Base-by-base conservation (phyloP, 2,113 vertebrate species). In the Paracanthobrama guichenoti region DNA sequence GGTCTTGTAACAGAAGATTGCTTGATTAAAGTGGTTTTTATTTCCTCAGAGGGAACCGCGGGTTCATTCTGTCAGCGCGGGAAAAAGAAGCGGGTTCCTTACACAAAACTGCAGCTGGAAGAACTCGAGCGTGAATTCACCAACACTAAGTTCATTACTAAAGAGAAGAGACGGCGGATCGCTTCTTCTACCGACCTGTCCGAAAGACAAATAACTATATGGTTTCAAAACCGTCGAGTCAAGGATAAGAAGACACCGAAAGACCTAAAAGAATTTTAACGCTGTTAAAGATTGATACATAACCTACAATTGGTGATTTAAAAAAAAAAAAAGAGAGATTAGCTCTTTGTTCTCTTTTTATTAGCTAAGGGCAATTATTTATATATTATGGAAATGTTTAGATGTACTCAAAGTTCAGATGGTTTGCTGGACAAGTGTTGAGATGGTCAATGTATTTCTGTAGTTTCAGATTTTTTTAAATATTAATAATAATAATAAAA, bases 111-210 rank as follows among this genome's bases (percentile, higher is more conserved):
- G 20, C 90, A 91, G 77, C 83, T 89, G 89, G 88, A 86, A 88
- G 94, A 95, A 90, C 95, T 95, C 92, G 94, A 95, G 93, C 93
- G 92, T 91, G 94, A 97, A 92, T 96, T 96, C 91, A 95, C 93
- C 92, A 89, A 95, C 92, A 96, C 96, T 94, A 98, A 98, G 95
- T 99, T 99, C 95, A 99, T 99, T 95, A 99, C 97, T 95, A 99
- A 98, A 95, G 97, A 99, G 93, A 99, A 97, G 95, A 93, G 97
- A 94, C 93, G 95, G 91, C 95, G 94, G 90, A 97, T 96, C 89
- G 96, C 96, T 16, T 95, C 95, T 85, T 95, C 95, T 89, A 97
- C 94, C 86, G 95, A 93, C 89, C 95, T 96, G 87, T 95, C 97
- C 2, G 95, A 94, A 87, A 95, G 95, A 96, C 96, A 96, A 94